These are phyloP conservation scores for Dioctria linearis DNA, from an alignment of 2,888 invertebrate species.

Conservation along the genomic window DNA sequence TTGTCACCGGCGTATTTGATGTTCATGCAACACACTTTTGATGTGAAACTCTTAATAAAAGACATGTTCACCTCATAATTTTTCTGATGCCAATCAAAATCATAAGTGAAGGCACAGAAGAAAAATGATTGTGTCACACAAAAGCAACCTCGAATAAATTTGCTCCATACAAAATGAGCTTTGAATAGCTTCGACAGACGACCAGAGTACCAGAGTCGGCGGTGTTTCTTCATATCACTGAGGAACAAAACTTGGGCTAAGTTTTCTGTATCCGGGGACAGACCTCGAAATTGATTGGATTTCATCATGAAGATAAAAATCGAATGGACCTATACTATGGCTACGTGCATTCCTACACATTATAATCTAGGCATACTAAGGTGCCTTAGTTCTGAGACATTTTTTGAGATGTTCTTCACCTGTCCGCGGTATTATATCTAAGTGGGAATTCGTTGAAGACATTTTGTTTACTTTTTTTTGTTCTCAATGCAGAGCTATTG, in stretches of 20 bases:
- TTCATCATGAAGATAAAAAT: conserved; percentile 37
- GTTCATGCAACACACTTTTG: conserved; percentile 17
- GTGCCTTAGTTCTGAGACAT: not conserved
- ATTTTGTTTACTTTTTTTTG: conserved; percentile 2
- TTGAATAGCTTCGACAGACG: conserved; percentile 11
- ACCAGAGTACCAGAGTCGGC: conserved; percentile 2
- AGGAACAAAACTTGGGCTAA: conserved; percentile 27
- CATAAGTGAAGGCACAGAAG: not conserved
- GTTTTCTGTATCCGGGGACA: conserved; percentile 4
- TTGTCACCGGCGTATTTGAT: not conserved
- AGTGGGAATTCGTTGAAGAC: not conserved
- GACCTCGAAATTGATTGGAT: conserved; percentile 36
- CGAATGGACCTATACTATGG: conserved; percentile 3
- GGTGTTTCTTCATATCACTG: not conserved
- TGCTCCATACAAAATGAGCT: conserved; percentile 20
- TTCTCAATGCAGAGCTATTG: no score
- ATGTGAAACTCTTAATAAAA: conserved; percentile 28
- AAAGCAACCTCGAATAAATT: conserved; percentile 10
- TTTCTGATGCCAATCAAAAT: conserved; percentile 18
- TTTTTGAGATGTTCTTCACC: conserved; percentile 23
- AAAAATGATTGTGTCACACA: not conserved
- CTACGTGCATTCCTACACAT: not conserved
- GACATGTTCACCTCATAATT: conserved; percentile 2
- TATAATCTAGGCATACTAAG: no score
- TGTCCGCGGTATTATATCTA: not conserved